Base-by-base conservation (phyloP, 2,888 invertebrate genomes). In the Pterostichus madidus region DNA sequence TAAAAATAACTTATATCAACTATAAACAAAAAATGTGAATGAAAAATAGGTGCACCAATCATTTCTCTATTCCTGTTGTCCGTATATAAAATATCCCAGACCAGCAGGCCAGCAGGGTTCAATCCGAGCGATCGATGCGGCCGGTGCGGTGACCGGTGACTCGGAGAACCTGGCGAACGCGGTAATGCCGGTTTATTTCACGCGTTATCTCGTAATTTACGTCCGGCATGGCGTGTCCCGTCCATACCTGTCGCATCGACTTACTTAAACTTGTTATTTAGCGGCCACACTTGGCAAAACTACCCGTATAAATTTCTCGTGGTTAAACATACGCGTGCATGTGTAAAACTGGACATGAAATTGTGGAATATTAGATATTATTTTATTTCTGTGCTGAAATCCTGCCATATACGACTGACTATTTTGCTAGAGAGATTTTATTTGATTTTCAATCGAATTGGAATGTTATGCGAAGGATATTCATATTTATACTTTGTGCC, bases 201-300 rank as follows among this genome's bases (percentile, higher is more conserved):
- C 64, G 56, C 64, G 82, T 82, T 82, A 82, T 82, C 82, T 59
- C 75, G 75, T 82, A 59, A 82, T 82, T 82, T 82, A 82, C 80
- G 61, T 46, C 73, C 52, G 68, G 80, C 52, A 77, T 87, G 85
- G 87, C 87, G 86, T 87, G 87, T 85, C 15, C 39, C 68, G 87
- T 86, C 86, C 85, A 86, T 87, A 87, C 86, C 86, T 87, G 86
- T 87, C 87, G 86, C 85, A 83, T 84, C 75, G 84, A 85, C 85
- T 87, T 86, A 86, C 85, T 76, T 86, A 86, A 86, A 86, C 84
- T 86, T 86, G 86, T 86, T 86, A 86, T 86, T 86, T 86, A 86
- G 85, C 85, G 85, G 52, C 68, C 35, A 39, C 64, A 64, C 39
- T 13, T 35, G 39, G 64, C 64, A 64, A 64, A 64, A 52, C 80